Percentiles rank a stretch among this genome's conserved stretches.
These are phyloP conservation scores for Hyperoplus immaculatus DNA, from an alignment of 2,797 vertebrate genomes.

Conservation along the genomic window DNA sequence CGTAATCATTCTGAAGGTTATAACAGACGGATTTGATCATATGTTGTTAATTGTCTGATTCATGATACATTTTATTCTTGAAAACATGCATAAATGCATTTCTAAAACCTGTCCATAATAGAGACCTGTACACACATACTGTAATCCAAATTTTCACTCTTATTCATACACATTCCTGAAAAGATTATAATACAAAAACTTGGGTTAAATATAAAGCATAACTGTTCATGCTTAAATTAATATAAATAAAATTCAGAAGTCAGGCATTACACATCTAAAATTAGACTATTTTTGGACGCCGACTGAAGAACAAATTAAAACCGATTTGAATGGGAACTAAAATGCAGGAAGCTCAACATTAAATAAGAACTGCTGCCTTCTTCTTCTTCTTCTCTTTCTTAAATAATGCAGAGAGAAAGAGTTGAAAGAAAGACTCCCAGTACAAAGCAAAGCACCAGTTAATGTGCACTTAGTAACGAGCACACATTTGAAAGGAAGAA, in stretches of 20 bases:
- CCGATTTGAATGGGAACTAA: neutral
- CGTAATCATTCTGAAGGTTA: too few species aligned
- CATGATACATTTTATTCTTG: too few species aligned
- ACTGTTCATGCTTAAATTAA: neutral
- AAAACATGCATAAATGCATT: too few species aligned
- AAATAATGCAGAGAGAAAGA: constrained; percentile 33
- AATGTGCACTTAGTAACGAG: constrained; percentile 40
- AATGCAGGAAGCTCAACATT: constrained; percentile 1
- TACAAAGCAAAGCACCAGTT: constrained; percentile 23
- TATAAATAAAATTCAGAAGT: neutral
- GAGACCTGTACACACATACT: too few species aligned
- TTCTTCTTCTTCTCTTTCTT: constrained; percentile 5
- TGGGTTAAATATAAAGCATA: neutral
- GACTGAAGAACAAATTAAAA: neutral
- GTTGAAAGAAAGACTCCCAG: constrained; percentile 5
- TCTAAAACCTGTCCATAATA: too few species aligned
- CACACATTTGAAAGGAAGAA: constrained; percentile 28
- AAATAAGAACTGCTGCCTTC: constrained; percentile 1
- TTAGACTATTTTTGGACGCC: neutral
- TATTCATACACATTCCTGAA: too few species aligned
- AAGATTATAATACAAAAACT: too few species aligned
- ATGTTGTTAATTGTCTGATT: too few species aligned
- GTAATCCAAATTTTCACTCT: too few species aligned
- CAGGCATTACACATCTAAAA: neutral
- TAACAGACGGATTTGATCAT: too few species aligned